Evolutionary conservation across 2,888 invertebrate species (phyloP), one percentile per base, ranked within the genome.

Genomic region (Watsonalla cultraria): DNA sequence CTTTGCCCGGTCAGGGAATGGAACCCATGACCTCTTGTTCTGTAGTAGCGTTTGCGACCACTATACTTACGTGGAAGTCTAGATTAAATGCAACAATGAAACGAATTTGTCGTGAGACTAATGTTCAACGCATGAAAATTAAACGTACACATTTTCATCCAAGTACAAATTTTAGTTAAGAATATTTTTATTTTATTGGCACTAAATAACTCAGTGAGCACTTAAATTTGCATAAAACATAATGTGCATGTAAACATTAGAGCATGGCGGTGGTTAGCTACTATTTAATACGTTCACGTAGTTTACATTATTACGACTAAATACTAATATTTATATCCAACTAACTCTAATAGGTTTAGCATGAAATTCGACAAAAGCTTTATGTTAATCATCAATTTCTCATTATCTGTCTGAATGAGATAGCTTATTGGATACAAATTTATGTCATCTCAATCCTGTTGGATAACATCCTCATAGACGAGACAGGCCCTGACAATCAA

Each of bases 221-320:
- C 74, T 77, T 73, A 75, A 76, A 75, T 56, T 55, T 58, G 59
- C 65, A 68, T 76, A 66, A 69, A 74, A 71, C 66, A 62, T 75
- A 67, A 71, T 66, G 61, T 62, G 67, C 63, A 62, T 63, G 68
- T 61, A 68, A 68, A 66, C 66, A 55, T 66, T 58, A 51, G 61
- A 59, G 59, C 65, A 66, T 65, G 62, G 61, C 54, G 51, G 60
- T 58, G 57, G 61, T 55, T 55, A 60, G 61, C 62, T 65, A 68
- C 66, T 66, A 66, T 62, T 68, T 64, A 61, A 56, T 53, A 11
- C 11, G 11, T 8, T 8, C 11, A 42, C 5, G 9, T 42, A 42
- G 5, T 42, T 11, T 42, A 37, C 37, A 37, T 37, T 37, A 5
- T 37, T 37, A 9, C 37, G 37, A 37, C 37, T 8, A 37, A 5